Conservation (phyloP, 2,797 vertebrate species). For the Lophotriccus pileatus region DNA sequence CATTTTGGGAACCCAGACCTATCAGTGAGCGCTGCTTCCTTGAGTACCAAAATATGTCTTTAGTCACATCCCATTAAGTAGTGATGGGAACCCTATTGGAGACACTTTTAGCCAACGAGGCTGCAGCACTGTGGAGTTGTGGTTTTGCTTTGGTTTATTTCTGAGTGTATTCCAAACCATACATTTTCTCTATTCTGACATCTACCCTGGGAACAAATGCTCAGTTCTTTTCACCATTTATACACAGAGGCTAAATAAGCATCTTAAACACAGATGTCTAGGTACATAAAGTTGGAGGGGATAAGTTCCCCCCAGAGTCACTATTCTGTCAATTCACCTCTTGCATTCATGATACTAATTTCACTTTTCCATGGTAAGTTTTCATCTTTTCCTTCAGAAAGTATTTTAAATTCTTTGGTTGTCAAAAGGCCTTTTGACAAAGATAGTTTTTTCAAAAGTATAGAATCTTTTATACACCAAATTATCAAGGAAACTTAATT, state of each 20-base stretch:
- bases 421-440: neutral
- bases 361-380: neutral
- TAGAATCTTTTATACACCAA: neutral
- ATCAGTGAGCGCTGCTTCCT: neutral
- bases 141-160: neutral
- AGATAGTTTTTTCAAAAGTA: neutral
- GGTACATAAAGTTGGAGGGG: neutral
- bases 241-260: neutral
- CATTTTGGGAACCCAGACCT: neutral
- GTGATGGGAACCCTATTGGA: neutral
- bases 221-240: neutral
- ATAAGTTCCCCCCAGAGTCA: neutral
- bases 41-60: neutral
- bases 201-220: neutral
- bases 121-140: neutral
- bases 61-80: neutral
- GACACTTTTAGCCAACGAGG: neutral
- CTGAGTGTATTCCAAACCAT: neutral
- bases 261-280: neutral
- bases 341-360: neutral
- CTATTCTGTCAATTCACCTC: neutral
- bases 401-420: neutral
- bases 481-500: neutral
- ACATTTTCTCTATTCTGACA: neutral
- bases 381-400: neutral